A percentile compares a stretch with the other conserved stretches of the same genome.
Conservation (phyloP, 2,888 invertebrate species). For the Oxytorus armatus region DNA sequence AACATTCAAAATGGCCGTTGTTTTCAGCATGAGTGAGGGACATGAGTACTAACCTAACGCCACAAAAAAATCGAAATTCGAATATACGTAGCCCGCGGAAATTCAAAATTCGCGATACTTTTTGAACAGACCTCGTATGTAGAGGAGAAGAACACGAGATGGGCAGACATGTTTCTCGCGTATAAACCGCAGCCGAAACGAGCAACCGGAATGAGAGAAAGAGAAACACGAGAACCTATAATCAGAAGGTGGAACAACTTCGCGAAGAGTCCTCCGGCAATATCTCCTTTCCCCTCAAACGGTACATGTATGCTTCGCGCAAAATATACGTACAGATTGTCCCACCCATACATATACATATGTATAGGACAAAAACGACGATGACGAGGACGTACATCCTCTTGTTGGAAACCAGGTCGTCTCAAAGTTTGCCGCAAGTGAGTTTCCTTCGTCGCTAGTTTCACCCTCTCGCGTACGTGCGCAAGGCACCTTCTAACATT, state of each 20-base stretch:
- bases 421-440: slow-evolving; percentile 11
- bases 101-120: too few relatives aligned
- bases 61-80: too few relatives aligned
- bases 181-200: slow-evolving; percentile 1
- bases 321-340: neutral
- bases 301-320: neutral
- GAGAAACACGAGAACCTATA: slow-evolving; percentile 12
- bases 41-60: too few relatives aligned
- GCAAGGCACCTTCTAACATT: slow-evolving; percentile 7
- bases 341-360: neutral
- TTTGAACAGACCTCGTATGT: neutral
- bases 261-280: slow-evolving; percentile 22
- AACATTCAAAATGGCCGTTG: too few relatives aligned
- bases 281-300: neutral
- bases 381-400: slow-evolving; percentile 31
- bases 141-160: neutral
- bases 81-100: too few relatives aligned
- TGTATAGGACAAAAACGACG: neutral
- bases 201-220: neutral
- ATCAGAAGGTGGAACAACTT: slow-evolving; percentile 46
- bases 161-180: neutral
- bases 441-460: slow-evolving; percentile 25
- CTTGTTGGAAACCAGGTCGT: slow-evolving; percentile 15
- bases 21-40: too few relatives aligned
- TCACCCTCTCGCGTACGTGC: neutral